These are phyloP conservation scores for Lasioglossum villosulum DNA, from an alignment of 2,888 invertebrate genomes.

Conservation along the genomic window DNA sequence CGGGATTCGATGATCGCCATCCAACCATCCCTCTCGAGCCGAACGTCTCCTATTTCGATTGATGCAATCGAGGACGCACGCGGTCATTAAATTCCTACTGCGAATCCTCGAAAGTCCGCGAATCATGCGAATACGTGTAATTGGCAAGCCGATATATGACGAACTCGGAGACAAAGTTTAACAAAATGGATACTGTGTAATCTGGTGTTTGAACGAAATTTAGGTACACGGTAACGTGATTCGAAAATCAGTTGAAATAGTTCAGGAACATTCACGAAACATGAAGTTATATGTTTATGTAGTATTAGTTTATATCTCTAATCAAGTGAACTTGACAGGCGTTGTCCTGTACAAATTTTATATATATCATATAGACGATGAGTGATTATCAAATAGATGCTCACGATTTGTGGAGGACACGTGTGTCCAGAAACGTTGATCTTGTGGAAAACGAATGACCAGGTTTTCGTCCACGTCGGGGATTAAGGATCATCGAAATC, in stretches of 20 bases:
- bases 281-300: no score
- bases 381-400: not conserved
- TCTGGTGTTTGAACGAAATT: not conserved
- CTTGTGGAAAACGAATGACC: not conserved
- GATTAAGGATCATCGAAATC: not conserved
- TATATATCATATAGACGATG: no score
- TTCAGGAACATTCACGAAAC: no score
- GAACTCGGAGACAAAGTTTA: not conserved
- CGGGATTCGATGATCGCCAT: constrained; percentile 11
- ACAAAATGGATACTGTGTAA: no score
- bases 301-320: no score
- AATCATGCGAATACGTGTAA: not conserved
- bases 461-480: not conserved
- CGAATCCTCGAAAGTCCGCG: not conserved
- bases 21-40: constrained; percentile 1
- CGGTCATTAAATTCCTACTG: not conserved
- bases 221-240: no score
- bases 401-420: not conserved
- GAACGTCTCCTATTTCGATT: not conserved
- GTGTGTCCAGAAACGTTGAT: not conserved
- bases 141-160: not conserved
- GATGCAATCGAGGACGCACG: not conserved
- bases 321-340: no score
- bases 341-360: no score
- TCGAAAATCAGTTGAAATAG: no score